phyloP scores from a whole-genome alignment of 1,140 invertebrate genomes.

The Dendrolimus punctatus region DNA sequence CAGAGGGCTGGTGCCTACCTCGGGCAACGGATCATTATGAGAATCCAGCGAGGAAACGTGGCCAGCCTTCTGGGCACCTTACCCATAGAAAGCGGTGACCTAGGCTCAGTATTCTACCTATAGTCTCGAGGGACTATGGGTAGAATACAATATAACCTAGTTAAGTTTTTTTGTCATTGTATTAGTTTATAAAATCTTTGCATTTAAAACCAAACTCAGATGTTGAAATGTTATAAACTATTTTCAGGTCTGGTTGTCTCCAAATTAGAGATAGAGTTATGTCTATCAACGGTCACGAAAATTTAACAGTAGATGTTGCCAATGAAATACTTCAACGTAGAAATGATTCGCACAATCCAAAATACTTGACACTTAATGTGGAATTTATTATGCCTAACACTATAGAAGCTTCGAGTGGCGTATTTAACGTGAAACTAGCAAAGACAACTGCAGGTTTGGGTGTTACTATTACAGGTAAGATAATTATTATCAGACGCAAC shows the following conservation, averaged over 20 bases:
- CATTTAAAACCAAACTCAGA: neutral
- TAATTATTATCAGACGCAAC: neutral
- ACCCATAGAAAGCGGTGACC: too few relatives aligned
- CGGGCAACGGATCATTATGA: too few relatives aligned
- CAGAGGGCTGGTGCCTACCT: too few relatives aligned
- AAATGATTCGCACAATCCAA: constrained; percentile 59
- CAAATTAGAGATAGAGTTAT: constrained; percentile 89
- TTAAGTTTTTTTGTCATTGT: too few relatives aligned
- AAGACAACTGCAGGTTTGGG: constrained; percentile 86
- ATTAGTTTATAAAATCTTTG: too few relatives aligned
- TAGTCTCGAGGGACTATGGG: too few relatives aligned
- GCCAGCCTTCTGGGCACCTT: too few relatives aligned
- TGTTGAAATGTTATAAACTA: neutral
- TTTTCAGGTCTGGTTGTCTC: constrained; percentile 77
- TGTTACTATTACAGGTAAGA: constrained; percentile 85
- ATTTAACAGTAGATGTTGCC: constrained; percentile 66
- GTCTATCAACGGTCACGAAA: constrained; percentile 83
- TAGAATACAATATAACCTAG: too few relatives aligned
- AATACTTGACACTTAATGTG: constrained; percentile 73
- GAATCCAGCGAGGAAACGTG: too few relatives aligned
- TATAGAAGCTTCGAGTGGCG: constrained; percentile 90
- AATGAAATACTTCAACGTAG: constrained; percentile 66
- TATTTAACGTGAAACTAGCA: constrained; percentile 91
- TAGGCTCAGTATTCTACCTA: too few relatives aligned
- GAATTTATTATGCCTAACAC: constrained; percentile 96